phyloP scores from a whole-genome alignment of 1,140 invertebrate genomes.

The Atta colombica region DNA sequence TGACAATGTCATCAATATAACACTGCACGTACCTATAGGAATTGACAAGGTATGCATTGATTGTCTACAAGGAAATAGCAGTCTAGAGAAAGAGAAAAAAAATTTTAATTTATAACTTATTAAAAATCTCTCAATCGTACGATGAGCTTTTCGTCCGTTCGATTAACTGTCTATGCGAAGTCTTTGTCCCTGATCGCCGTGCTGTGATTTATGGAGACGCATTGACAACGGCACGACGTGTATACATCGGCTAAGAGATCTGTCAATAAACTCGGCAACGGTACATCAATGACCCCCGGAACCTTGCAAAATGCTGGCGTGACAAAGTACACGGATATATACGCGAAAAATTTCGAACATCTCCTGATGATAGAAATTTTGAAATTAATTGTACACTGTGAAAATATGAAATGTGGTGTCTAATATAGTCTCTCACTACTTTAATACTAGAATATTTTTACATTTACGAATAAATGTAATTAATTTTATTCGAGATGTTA shows the following conservation, averaged over 20 bases:
- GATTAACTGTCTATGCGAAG: constrained; percentile 68
- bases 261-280: constrained; percentile 79
- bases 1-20: constrained; percentile 36
- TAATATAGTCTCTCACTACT: background rate
- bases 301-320: constrained; percentile 30
- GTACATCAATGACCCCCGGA: constrained; percentile 69
- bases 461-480: background rate
- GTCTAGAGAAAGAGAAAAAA: constrained; percentile 59
- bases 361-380: background rate
- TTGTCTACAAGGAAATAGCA: constrained; percentile 80
- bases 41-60: constrained; percentile 71
- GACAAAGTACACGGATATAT: constrained; percentile 38
- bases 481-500: background rate
- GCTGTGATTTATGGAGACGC: constrained; percentile 80
- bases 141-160: constrained; percentile 65
- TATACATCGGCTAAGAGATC: constrained; percentile 68
- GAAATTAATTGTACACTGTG: constrained; percentile 19
- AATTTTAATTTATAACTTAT: constrained; percentile 82
- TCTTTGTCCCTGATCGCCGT: constrained; percentile 75
- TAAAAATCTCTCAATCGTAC: constrained; percentile 79
- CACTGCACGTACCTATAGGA: background rate
- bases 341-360: constrained; percentile 20
- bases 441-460: background rate
- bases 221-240: constrained; percentile 75
- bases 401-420: background rate